Percentiles rank a stretch among this genome's conserved stretches.
phyloP scores from a whole-genome alignment of 1,140 invertebrate genomes.

The Yoshiicerus persimilis region DNA sequence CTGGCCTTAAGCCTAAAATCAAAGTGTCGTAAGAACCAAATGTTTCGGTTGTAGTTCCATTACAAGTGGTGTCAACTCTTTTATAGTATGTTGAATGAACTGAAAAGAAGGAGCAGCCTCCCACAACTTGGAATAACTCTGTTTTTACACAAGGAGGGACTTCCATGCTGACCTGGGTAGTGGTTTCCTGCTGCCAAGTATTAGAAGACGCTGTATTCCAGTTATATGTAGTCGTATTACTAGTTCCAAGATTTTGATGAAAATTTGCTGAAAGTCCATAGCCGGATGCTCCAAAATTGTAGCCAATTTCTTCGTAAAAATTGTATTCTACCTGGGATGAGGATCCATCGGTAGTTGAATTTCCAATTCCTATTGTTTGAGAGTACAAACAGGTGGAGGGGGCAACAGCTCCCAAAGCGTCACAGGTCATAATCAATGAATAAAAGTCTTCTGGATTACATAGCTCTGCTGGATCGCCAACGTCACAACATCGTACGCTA shows the following conservation, averaged over 20 bases:
- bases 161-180: not conserved
- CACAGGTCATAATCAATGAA: not conserved
- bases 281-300: too few relatives aligned
- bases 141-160: too few relatives aligned
- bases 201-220: not conserved
- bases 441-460: not conserved
- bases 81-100: not conserved
- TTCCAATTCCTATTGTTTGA: not conserved
- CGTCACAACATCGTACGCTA: not conserved
- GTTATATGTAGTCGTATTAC: not conserved
- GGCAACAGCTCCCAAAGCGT: too few relatives aligned
- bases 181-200: not conserved
- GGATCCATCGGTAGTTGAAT: not conserved
- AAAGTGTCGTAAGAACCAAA: too few relatives aligned
- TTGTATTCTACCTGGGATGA: not conserved
- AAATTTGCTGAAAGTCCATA: not conserved
- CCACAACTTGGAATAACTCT: too few relatives aligned
- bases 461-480: not conserved
- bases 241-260: not conserved
- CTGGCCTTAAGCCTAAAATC: too few relatives aligned
- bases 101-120: not conserved
- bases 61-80: not conserved
- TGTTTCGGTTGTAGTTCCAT: too few relatives aligned
- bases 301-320: not conserved
- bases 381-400: not conserved